Evolutionary conservation across 2,113 vertebrate genomes (phyloP), one percentile per base, ranked within the genome.

Genomic region (Penelope pileata): DNA sequence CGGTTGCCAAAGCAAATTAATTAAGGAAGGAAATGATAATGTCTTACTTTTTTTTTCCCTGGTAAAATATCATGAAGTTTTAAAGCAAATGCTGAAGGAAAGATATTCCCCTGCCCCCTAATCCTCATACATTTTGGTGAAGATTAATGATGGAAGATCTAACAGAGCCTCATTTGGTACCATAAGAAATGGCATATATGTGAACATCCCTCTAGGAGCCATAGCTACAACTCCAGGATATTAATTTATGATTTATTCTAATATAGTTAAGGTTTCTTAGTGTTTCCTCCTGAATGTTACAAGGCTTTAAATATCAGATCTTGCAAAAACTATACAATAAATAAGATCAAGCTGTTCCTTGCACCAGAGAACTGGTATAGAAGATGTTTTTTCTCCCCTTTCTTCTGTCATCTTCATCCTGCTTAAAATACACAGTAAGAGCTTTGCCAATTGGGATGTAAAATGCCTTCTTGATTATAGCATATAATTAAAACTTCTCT

Each of bases 401-500:
- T 94, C 91, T 94, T 94, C 75, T 95, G 72, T 74, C 91, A 86
- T 88, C 75, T 95, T 96, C 91, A 91, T 94, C 88, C 89, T 94
- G 90, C 95, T 94, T 94, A 97, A 97, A 97, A 97, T 97, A 96
- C 63, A 95, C 90, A 90, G 81, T 79, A 90, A 92, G 45, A 89
- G 54, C 86, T 92, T 83, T 97, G 91, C 93, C 94, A 97, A 88
- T 82, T 94, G 93, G 90, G 86, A 94, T 95, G 88, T 66, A 94
- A 95, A 96, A 96, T 95, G 94, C 67, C 51, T 93, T 90, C 94
- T 91, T 96, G 95, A 95, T 97, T 94, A 86, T 96, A 93, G 86
- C 88, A 82, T 96, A 95, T 97, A 97, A 97, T 97, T 96, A 95
- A 95, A 97, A 90, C 93, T 84, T 86, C 58, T 60, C 83, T 91